Evolutionary conservation across 2,113 vertebrate genomes (phyloP), one percentile per base, ranked within the genome.

Genomic region (Coryphaenoides rupestris): DNA sequence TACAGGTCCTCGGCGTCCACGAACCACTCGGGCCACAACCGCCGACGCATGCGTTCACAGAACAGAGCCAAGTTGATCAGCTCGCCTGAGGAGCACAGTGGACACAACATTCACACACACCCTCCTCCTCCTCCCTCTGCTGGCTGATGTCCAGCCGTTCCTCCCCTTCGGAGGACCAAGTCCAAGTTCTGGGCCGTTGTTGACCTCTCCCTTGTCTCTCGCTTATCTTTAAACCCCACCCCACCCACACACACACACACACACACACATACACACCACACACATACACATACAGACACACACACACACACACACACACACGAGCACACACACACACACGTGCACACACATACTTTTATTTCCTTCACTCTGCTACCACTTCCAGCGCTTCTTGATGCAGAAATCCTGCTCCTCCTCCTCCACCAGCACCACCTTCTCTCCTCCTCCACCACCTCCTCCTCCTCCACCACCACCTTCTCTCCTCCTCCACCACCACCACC

Each of bases 1-100:
- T 91, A 85, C 53, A 94, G 90, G 75, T 96, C 94, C 70, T 97
- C 94, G 14, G 92, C 90, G 13, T 95, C 94, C 0, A 93, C 90
- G 19, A 94, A 93, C 97, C 97, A 99, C 77, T 99, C 96, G 0
- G 96, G 97, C 96, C 96, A 99, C 81, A 98, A 98, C 88, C 86
- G 93, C 80, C 94, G 91, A 68, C 95, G 87, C 86, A 98, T 98
- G 71, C 96, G 92, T 84, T 99, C 97, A 49, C 96, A 99, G 85
- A 98, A 98, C 94, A 96, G 95, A 69, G 95, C 94, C 19, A 99
- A 90, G 76, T 99, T 98, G 81, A 96, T 95, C 50, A 98, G 89
- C 79, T 98, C 96, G 68, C 95, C 97, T 98, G 90, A 6, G 61
- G 68, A 66, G 57, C 24, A 57, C 17, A 66, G 21, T 1, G 21